These are phyloP conservation scores for Harpagus bidentatus DNA, from an alignment of 2,113 vertebrate genomes.

Conservation along the genomic window DNA sequence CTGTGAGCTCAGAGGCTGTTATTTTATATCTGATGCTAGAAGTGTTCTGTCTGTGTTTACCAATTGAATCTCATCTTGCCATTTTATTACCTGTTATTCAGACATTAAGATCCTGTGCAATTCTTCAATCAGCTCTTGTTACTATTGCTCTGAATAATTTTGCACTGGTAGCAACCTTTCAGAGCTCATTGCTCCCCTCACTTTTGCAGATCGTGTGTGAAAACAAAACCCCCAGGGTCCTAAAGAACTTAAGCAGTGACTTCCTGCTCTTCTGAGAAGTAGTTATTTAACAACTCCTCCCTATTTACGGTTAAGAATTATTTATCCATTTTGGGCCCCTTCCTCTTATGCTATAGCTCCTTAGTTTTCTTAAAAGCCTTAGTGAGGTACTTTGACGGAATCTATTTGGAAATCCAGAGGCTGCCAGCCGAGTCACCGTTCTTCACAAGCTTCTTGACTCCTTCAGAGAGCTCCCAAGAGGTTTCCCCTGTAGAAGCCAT, in stretches of 20 bases:
- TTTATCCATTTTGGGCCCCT: not conserved
- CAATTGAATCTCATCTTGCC: not conserved
- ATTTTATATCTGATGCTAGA: not conserved
- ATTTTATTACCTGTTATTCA: not conserved
- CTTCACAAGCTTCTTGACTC: not conserved
- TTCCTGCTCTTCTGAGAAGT: not conserved
- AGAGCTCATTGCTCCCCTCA: not conserved
- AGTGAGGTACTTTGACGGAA: not conserved
- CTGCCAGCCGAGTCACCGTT: not conserved
- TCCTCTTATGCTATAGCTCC: not conserved
- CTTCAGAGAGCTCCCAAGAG: not conserved
- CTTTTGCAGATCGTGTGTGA: not conserved
- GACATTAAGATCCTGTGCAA: not conserved
- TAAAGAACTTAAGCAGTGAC: not conserved
- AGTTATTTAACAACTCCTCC: not conserved
- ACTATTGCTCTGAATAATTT: not conserved
- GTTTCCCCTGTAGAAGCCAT: not conserved
- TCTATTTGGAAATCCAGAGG: not conserved
- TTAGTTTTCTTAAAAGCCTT: not conserved
- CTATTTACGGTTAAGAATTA: not conserved
- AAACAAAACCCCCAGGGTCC: not conserved
- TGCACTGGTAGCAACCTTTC: not conserved
- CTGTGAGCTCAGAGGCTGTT: not conserved
- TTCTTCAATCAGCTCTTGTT: not conserved
- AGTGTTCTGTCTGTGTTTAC: not conserved